Conservation (phyloP, 1,140 invertebrate genomes). For the Drosophila elegans region DNA sequence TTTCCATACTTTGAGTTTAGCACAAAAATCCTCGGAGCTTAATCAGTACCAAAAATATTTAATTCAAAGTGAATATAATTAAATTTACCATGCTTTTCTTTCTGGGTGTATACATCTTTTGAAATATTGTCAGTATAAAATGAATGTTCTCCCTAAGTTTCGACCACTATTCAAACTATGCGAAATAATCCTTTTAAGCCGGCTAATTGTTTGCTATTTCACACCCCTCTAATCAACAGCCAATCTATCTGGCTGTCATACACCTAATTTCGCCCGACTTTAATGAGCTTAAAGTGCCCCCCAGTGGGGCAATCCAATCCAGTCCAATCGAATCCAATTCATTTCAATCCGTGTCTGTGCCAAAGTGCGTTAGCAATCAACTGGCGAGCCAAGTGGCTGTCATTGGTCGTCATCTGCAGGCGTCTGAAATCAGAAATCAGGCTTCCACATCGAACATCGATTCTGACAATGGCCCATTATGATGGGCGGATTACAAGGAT, state of each 20-base stretch:
- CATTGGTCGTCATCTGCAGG: slow-evolving; percentile 34
- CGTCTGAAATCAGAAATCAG: slow-evolving; percentile 29
- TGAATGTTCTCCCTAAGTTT: no score
- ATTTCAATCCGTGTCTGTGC: slow-evolving; percentile 28
- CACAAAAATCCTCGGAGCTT: no score
- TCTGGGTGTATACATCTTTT: no score
- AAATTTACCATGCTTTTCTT: no score
- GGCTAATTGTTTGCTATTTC: slow-evolving; percentile 2
- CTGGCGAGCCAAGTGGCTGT: slow-evolving; percentile 13
- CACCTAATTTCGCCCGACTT: slow-evolving; percentile 39
- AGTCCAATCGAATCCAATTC: slow-evolving; percentile 33
- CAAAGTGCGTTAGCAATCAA: slow-evolving; percentile 56
- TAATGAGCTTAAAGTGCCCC: slow-evolving; percentile 47
- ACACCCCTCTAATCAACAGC: neutral
- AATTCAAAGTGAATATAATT: no score
- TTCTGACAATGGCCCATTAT: slow-evolving; percentile 74
- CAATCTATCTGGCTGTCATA: neutral
- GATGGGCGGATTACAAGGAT: slow-evolving; percentile 66
- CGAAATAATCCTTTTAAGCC: neutral
- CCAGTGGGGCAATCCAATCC: slow-evolving; percentile 52
- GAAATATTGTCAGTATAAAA: no score
- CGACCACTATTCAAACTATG: neutral
- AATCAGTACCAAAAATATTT: no score
- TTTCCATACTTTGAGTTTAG: no score
- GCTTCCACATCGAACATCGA: slow-evolving; percentile 44